phyloP scores from a whole-genome alignment of 2,888 invertebrate genomes.

The Ellobium chinense region DNA sequence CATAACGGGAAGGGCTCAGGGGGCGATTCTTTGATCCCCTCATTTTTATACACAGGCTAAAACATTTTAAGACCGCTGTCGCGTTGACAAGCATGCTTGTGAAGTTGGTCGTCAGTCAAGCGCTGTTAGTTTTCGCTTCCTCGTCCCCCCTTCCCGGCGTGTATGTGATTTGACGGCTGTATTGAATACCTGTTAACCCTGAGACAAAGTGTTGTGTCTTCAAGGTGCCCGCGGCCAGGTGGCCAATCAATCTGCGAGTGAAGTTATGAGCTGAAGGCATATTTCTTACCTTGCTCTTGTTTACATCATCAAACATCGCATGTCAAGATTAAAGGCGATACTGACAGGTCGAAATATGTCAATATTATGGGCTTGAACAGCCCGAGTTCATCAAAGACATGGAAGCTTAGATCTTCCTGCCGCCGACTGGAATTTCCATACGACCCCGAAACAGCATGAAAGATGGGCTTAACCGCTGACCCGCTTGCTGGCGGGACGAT shows the following conservation, averaged over 20 bases:
- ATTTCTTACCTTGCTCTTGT: background rate
- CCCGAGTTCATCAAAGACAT: background rate
- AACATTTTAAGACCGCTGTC: background rate
- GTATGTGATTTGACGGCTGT: background rate
- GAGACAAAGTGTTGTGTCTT: background rate
- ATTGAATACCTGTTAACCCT: background rate
- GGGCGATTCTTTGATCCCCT: constrained; percentile 8
- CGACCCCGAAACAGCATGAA: too few relatives aligned
- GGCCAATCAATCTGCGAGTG: background rate
- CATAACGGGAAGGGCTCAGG: constrained; percentile 1
- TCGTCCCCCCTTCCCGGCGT: background rate
- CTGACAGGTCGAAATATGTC: background rate
- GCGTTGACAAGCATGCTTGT: background rate
- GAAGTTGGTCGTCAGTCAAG: constrained; percentile 6
- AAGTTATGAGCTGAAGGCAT: background rate
- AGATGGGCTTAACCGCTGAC: too few relatives aligned
- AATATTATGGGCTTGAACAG: constrained; percentile 6
- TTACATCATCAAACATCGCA: background rate
- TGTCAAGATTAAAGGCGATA: background rate
- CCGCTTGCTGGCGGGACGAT: too few relatives aligned
- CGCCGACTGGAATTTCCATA: background rate
- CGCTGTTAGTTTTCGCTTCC: background rate
- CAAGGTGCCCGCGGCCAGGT: background rate
- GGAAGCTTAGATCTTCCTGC: constrained; percentile 1
- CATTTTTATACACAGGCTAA: background rate